Conservation (phyloP, 1,140 invertebrate genomes). For the Mycetomoellerius zeteki region DNA sequence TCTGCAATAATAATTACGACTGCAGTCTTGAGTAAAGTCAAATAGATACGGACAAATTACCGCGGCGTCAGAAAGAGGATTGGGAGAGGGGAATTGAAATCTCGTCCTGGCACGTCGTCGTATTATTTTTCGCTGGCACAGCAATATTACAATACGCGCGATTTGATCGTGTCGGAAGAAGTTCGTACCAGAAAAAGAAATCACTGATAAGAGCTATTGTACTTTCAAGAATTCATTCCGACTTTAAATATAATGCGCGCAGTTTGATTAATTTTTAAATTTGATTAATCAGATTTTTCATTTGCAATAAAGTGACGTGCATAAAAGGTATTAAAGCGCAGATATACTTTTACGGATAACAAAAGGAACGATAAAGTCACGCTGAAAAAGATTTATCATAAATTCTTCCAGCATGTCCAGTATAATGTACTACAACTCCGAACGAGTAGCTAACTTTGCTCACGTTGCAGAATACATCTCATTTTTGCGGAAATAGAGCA, state of each 20-base stretch:
- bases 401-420: conserved; percentile 42
- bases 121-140: conserved; percentile 39
- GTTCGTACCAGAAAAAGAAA: not conserved
- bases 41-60: conserved; percentile 63
- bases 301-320: not conserved
- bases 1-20: conserved; percentile 64
- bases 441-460: conserved; percentile 50
- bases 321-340: not conserved
- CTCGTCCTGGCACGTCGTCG: not conserved
- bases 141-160: not conserved
- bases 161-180: not conserved
- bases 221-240: not conserved
- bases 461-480: conserved; percentile 55
- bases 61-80: conserved; percentile 6
- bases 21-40: conserved; percentile 59
- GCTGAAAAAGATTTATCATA: conserved; percentile 46
- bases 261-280: conserved; percentile 6
- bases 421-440: conserved; percentile 58
- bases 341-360: not conserved
- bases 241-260: not conserved
- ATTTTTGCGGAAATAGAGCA: conserved; percentile 51
- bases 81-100: conserved; percentile 33
- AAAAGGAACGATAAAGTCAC: conserved; percentile 23
- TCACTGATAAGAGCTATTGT: not conserved
- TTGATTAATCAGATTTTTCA: not conserved